These are phyloP conservation scores for Clarias magur DNA, from an alignment of 2,113 vertebrate species.

Conservation along the genomic window DNA sequence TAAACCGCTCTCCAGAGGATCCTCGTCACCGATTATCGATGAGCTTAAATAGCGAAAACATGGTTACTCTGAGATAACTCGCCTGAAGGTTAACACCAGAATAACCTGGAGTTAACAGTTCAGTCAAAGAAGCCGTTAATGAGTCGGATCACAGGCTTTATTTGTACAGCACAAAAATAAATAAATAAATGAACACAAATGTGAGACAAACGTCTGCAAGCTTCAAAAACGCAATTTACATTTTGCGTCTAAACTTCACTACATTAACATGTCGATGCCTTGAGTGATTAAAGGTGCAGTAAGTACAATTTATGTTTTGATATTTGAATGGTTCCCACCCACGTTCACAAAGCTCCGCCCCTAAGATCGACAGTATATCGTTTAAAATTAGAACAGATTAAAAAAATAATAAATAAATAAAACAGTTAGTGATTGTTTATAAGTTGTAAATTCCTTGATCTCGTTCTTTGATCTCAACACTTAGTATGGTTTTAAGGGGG, in stretches of 20 bases:
- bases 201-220: not conserved
- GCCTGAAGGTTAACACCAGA: not conserved
- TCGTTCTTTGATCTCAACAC: no score
- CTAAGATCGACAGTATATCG: not conserved
- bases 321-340: not conserved
- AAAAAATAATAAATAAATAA: no score
- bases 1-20: slow-evolving; percentile 23
- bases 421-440: no score
- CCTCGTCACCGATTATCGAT: slow-evolving; percentile 11
- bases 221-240: no score
- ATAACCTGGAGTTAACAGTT: not conserved
- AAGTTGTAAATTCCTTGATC: no score
- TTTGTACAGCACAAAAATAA: not conserved
- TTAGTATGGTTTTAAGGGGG: no score
- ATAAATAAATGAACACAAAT: not conserved
- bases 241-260: not conserved
- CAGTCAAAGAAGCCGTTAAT: accelerated
- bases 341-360: not conserved
- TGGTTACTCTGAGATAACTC: no score
- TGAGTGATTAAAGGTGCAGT: not conserved
- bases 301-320: not conserved
- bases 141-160: not conserved
- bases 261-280: not conserved
- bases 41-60: not conserved
- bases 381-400: no score